A percentile compares a stretch with the other conserved stretches of the same genome.
Conservation (phyloP, 2,888 invertebrate genomes). For the Dicranocentrus wangi region DNA sequence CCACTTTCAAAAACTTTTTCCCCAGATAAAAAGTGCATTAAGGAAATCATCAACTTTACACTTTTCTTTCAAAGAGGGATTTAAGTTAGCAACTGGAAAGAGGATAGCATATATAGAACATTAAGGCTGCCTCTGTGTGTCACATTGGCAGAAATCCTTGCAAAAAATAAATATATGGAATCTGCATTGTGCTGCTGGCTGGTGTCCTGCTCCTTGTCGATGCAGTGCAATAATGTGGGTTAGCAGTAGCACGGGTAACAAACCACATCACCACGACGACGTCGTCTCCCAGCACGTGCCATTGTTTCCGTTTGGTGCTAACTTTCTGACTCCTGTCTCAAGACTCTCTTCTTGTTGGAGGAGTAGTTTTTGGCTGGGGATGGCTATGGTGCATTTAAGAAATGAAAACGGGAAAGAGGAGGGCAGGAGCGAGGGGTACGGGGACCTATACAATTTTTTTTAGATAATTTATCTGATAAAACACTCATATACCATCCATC, state of each 20-base stretch:
- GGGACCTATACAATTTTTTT: neutral
- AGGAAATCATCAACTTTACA: too few relatives aligned
- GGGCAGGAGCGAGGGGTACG: neutral
- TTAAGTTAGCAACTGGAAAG: too few relatives aligned
- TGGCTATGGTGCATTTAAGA: conserved; percentile 32
- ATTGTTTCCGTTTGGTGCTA: conserved; percentile 48
- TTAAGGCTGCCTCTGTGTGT: too few relatives aligned
- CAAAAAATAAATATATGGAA: neutral
- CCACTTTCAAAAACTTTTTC: too few relatives aligned
- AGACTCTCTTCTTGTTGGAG: too few relatives aligned
- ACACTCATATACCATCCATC: conserved; percentile 13
- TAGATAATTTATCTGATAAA: conserved; percentile 28
- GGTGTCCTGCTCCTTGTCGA: neutral
- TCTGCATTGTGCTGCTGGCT: neutral
- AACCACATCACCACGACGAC: neutral
- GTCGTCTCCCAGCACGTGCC: conserved; percentile 52
- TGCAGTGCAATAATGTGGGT: neutral
- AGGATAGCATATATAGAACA: too few relatives aligned
- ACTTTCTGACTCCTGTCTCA: conserved; percentile 17
- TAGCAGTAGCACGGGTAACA: neutral
- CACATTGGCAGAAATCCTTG: too few relatives aligned
- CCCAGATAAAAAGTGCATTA: too few relatives aligned
- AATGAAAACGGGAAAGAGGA: neutral
- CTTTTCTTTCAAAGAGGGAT: too few relatives aligned
- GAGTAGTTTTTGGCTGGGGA: neutral